These are phyloP conservation scores for Caenorhabditis sp. DNA, from an alignment of 2,888 invertebrate genomes.

Conservation along the genomic window DNA sequence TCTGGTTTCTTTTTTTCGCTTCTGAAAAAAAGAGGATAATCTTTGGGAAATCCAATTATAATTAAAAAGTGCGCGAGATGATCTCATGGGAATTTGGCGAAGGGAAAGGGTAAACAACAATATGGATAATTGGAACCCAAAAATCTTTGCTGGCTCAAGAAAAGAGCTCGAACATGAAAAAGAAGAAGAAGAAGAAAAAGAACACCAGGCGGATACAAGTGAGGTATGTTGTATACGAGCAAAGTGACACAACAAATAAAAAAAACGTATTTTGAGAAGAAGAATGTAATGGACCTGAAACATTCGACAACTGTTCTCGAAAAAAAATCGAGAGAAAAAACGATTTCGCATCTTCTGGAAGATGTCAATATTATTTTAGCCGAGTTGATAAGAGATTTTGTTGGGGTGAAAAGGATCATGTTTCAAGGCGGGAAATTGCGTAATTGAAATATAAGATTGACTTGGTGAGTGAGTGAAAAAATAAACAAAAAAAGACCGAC, in stretches of 20 bases:
- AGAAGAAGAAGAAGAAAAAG: neutral
- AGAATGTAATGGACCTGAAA: neutral
- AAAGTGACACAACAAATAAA: neutral
- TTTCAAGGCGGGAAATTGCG: too few relatives aligned
- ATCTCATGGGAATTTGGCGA: neutral
- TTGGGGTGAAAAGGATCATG: too few relatives aligned
- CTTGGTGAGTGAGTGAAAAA: neutral
- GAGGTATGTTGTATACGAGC: neutral
- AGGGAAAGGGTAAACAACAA: neutral
- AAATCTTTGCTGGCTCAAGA: too few relatives aligned
- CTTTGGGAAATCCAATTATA: neutral
- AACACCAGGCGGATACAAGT: neutral
- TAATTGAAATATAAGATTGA: too few relatives aligned
- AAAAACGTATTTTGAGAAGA: neutral
- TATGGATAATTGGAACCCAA: neutral
- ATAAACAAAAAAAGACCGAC: constrained; percentile 6
- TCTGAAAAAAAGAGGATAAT: neutral
- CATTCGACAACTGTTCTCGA: neutral
- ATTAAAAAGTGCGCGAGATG: neutral
- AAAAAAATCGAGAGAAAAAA: neutral
- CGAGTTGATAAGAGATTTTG: too few relatives aligned
- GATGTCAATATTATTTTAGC: too few relatives aligned
- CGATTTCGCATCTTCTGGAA: neutral
- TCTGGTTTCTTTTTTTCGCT: neutral
- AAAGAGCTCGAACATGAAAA: too few relatives aligned